phyloP scores from a whole-genome alignment of 2,888 invertebrate genomes.

The Belgica antarctica region DNA sequence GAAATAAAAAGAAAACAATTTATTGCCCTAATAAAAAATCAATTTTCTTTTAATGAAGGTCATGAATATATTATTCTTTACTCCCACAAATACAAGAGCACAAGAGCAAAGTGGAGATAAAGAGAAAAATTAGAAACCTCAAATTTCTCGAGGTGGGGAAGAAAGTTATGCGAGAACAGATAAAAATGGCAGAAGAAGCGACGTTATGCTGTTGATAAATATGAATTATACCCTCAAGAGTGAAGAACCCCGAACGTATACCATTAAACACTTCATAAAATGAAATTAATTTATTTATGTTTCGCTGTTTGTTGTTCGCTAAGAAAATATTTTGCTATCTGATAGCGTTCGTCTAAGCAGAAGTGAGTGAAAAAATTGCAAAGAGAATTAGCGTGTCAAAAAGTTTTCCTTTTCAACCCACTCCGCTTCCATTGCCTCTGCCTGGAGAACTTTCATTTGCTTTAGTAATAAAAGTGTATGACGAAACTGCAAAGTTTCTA shows the following conservation, averaged over 20 bases:
- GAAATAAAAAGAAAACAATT: conserved; percentile 25
- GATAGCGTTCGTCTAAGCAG: background rate
- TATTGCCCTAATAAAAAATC: conserved; percentile 41
- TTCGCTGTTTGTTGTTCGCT: background rate
- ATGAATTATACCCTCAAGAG: conserved; percentile 31
- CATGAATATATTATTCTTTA: conserved; percentile 38
- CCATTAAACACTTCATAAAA: conserved; percentile 42
- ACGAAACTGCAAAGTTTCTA: conserved; percentile 21
- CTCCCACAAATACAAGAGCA: too few species aligned
- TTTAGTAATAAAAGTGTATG: background rate
- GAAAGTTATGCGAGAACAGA: background rate
- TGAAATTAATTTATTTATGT: conserved; percentile 39
- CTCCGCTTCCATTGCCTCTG: too few species aligned
- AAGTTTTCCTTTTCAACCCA: background rate
- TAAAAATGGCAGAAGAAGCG: background rate
- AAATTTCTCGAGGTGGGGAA: background rate
- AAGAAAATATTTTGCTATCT: background rate
- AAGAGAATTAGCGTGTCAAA: conserved; percentile 24
- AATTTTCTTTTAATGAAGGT: conserved; percentile 40
- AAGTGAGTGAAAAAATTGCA: background rate
- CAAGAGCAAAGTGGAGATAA: too few species aligned
- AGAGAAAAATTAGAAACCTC: background rate
- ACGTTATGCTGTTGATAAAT: background rate
- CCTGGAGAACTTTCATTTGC: background rate
- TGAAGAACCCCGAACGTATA: too few species aligned